These are phyloP conservation scores for Diarsia rubi DNA, from an alignment of 2,888 invertebrate species.

Conservation along the genomic window DNA sequence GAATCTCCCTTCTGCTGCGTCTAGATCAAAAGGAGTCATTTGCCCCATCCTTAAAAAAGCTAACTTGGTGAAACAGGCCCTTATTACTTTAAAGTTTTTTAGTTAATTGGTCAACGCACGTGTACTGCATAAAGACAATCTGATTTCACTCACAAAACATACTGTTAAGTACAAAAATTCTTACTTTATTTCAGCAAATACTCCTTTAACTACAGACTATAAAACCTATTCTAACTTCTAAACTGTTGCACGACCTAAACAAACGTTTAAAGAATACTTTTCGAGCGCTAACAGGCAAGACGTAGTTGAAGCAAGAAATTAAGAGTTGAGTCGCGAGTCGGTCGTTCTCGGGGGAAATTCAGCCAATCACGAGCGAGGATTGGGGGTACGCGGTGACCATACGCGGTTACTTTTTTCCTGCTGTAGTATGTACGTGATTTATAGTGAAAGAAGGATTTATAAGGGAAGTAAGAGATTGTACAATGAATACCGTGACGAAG, in stretches of 20 bases:
- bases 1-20: too few relatives aligned
- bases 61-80: too few relatives aligned
- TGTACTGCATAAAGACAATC: too few relatives aligned
- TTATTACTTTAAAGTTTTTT: not conserved
- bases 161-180: not conserved
- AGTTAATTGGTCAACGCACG: not conserved
- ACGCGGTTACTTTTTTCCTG: constrained; percentile 63
- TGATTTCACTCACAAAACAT: not conserved
- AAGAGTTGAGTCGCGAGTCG: constrained; percentile 83
- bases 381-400: constrained; percentile 73
- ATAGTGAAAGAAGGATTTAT: not conserved
- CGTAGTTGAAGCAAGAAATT: constrained; percentile 82
- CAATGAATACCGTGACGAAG: not conserved
- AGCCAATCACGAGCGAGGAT: constrained; percentile 86
- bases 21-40: too few relatives aligned
- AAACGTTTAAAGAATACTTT: constrained; percentile 71
- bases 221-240: constrained; percentile 22
- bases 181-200: constrained; percentile 6
- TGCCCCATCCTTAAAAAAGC: too few relatives aligned
- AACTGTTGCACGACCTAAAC: constrained; percentile 53
- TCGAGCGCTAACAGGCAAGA: constrained; percentile 68
- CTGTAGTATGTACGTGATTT: constrained; percentile 19
- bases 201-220: not conserved
- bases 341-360: constrained; percentile 85
- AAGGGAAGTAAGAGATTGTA: not conserved